phyloP scores from a whole-genome alignment of 2,113 vertebrate species.

The Meleagris gallopavo region DNA sequence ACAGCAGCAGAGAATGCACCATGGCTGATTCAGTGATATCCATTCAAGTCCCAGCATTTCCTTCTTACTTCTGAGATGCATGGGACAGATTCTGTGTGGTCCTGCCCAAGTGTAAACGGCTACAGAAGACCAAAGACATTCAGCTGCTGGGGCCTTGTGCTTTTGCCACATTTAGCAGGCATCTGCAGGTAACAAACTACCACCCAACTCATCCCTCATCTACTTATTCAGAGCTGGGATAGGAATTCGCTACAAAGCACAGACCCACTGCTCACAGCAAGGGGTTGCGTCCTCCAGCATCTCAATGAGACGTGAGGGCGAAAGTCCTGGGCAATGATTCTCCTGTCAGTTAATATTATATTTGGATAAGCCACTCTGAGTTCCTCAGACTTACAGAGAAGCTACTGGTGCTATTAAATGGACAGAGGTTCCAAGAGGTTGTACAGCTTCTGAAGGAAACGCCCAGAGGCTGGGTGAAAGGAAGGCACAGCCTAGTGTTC shows the following conservation, averaged over 20 bases:
- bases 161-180: background rate
- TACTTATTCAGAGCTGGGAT: background rate
- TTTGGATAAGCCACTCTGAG: background rate
- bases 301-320: rapidly evolving
- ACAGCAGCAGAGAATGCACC: background rate
- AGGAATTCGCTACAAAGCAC: background rate
- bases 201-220: background rate
- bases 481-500: background rate
- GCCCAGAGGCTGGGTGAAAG: background rate
- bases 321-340: background rate
- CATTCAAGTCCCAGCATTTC: background rate
- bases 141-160: too few species aligned
- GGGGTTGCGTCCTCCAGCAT: background rate
- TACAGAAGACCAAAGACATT: background rate
- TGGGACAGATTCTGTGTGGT: background rate
- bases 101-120: rapidly evolving
- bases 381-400: background rate
- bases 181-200: background rate
- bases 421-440: background rate
- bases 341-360: background rate
- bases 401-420: background rate
- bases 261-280: background rate
- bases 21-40: background rate
- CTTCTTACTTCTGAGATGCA: background rate
- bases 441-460: rapidly evolving